phyloP scores from a whole-genome alignment of 2,113 vertebrate genomes.

The Lycocorax pyrrhopterus region DNA sequence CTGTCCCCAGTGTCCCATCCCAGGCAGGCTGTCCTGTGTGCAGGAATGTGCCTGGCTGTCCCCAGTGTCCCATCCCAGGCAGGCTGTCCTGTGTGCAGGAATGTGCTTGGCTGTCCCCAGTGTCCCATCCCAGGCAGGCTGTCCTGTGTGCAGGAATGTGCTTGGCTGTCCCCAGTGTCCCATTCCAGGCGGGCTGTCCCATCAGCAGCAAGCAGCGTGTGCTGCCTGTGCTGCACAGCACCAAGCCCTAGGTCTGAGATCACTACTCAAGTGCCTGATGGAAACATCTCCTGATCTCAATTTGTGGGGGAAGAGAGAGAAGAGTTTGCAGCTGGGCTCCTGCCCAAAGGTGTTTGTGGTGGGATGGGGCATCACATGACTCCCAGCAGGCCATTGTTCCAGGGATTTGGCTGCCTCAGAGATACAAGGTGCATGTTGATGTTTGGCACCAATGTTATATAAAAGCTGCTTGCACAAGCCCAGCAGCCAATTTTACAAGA shows the following conservation, averaged over 20 bases:
- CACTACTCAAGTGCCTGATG: not conserved
- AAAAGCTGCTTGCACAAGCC: conserved; percentile 12
- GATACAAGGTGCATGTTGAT: not conserved
- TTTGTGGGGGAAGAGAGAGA: not conserved
- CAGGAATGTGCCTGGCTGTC: not conserved
- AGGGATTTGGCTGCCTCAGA: conserved; percentile 5
- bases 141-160: not conserved
- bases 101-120: not conserved
- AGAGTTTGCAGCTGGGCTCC: not conserved
- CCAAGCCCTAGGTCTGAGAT: not conserved
- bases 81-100: not conserved
- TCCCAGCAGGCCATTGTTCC: not conserved
- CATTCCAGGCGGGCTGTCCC: fast-evolving
- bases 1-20: not conserved
- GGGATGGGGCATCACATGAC: not conserved
- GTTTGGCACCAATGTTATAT: conserved; percentile 13
- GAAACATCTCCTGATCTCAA: not conserved
- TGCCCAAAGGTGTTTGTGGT: not conserved
- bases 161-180: not conserved
- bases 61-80: not conserved
- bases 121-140: fast-evolving
- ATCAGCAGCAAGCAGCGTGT: fast-evolving
- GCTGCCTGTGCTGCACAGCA: not conserved
- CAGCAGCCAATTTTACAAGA: conserved; percentile 30
- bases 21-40: not conserved